phyloP scores from a whole-genome alignment of 30 jellyfish, hydroid and myxozoan genomes.

The Turritopsis rubra region DNA sequence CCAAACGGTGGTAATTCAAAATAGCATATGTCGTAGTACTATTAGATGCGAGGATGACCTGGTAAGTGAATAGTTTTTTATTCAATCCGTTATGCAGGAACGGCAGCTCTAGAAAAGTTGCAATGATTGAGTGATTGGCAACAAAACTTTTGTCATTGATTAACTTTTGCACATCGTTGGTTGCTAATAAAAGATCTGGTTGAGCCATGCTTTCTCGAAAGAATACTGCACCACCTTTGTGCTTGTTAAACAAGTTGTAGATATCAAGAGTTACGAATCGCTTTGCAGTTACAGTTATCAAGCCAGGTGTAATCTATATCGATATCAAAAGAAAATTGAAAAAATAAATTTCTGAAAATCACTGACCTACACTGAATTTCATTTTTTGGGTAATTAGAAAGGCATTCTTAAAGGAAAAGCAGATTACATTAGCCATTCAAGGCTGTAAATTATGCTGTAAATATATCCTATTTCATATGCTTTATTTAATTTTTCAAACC shows the following conservation, averaged over 20 bases:
- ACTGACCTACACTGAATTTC: no score
- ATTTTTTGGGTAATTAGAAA: no score
- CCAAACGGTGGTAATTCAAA: background rate
- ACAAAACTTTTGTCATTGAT: background rate
- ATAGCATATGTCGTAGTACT: slow-evolving; percentile 7
- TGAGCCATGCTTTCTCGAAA: background rate
- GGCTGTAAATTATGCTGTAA: no score
- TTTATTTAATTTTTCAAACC: no score
- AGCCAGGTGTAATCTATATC: background rate
- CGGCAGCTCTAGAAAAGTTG: background rate
- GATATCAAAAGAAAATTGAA: background rate
- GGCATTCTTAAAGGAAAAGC: no score
- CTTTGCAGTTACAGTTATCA: background rate
- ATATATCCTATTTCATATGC: no score
- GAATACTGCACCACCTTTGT: background rate
- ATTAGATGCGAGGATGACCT: background rate
- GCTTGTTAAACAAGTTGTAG: background rate
- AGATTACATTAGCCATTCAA: no score
- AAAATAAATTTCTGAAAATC: no score
- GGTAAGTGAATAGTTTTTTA: background rate
- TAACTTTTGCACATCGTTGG: background rate
- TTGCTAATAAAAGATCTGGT: background rate
- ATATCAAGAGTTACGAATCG: background rate
- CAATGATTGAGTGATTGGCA: background rate
- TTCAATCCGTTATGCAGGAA: background rate